A percentile compares a stretch with the other conserved stretches of the same genome.
Evolutionary conservation across 2,113 vertebrate species (phyloP).

Genomic region (Callaeas wilsoni): DNA sequence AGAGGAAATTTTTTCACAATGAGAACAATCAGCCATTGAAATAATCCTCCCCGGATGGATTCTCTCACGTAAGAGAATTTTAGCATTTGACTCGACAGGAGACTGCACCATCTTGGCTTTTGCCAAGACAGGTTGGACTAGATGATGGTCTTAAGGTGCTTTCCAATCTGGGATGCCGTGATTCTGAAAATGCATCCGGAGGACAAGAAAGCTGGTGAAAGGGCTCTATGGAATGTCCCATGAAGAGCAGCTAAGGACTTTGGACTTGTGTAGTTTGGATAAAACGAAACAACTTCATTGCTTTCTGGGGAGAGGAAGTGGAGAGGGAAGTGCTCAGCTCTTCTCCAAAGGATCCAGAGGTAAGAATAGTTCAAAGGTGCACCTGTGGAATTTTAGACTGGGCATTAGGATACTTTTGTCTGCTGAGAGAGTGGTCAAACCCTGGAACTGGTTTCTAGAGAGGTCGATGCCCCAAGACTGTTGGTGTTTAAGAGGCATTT

Average conservation of each 20-base stretch:
- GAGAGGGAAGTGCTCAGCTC: not conserved
- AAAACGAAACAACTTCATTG: not conserved
- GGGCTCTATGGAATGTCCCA: no score
- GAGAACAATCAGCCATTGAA: not conserved
- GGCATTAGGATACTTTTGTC: not conserved
- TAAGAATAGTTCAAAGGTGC: not conserved
- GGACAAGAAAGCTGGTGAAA: not conserved
- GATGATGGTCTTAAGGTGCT: not conserved
- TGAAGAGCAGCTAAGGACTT: not conserved
- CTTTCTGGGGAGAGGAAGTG: not conserved
- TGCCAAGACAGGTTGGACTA: not conserved
- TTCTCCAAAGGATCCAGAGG: not conserved
- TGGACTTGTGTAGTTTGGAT: not conserved
- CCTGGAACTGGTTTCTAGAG: not conserved
- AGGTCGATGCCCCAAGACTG: accelerated
- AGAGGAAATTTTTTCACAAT: not conserved
- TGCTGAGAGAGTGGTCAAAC: not conserved
- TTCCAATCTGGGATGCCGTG: not conserved
- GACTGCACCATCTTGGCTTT: not conserved
- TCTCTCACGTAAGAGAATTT: not conserved
- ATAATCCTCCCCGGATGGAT: not conserved
- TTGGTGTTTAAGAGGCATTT: not conserved
- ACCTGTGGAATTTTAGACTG: not conserved
- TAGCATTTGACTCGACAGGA: not conserved
- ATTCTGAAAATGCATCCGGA: not conserved